These are phyloP conservation scores for Mola mola DNA, from an alignment of 2,113 vertebrate genomes.

Conservation along the genomic window DNA sequence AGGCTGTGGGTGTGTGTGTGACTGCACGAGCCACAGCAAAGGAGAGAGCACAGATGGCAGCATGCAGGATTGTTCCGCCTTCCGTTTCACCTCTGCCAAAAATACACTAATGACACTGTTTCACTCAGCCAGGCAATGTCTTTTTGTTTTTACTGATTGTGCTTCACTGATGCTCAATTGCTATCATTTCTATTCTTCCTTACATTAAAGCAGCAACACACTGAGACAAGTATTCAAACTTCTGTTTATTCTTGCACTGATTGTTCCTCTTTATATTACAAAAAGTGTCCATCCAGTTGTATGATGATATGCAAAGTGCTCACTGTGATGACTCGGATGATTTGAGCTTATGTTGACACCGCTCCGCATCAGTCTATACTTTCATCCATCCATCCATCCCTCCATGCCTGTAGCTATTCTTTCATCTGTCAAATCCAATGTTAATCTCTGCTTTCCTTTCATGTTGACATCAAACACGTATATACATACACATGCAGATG, in stretches of 20 bases:
- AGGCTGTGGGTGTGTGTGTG: neutral
- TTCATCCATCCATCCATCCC: conserved; percentile 12
- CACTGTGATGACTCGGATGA: neutral
- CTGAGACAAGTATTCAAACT: too few species aligned
- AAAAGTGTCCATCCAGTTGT: too few species aligned
- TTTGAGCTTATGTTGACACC: conserved; percentile 1
- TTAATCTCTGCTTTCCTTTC: conserved; percentile 47
- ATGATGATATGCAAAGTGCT: too few species aligned
- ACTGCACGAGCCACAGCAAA: conserved; percentile 30
- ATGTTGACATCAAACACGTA: conserved; percentile 45
- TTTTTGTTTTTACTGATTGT: too few species aligned
- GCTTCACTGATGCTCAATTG: too few species aligned
- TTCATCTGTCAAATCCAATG: conserved; percentile 26
- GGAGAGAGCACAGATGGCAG: conserved; percentile 37
- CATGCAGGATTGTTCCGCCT: conserved; percentile 7
- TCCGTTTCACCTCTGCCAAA: conserved; percentile 15
- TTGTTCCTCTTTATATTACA: too few species aligned
- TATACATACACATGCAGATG: neutral
- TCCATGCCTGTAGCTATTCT: conserved; percentile 14
- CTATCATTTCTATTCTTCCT: too few species aligned
- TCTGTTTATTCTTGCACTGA: too few species aligned
- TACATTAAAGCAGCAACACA: too few species aligned
- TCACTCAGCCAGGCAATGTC: too few species aligned
- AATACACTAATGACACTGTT: conserved; percentile 13
- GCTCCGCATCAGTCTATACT: neutral